Base-by-base conservation (phyloP, 2,888 invertebrate species). In the Dynastes grantii region DNA sequence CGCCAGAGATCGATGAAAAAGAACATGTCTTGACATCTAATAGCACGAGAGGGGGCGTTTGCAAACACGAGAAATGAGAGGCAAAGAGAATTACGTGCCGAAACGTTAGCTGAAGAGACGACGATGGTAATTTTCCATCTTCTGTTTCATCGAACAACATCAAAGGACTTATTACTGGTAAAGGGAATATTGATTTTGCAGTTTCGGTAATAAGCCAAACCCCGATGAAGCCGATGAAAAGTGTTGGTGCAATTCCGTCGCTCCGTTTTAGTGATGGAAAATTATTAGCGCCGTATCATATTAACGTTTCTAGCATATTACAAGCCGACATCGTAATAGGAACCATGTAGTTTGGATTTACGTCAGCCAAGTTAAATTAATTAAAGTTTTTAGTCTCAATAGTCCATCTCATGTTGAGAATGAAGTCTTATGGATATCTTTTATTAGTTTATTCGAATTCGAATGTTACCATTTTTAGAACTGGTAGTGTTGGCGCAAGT, bases 81-180 rank as follows among this genome's bases (percentile, higher is more conserved):
- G 22, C 45, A 68, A 68, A 68, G 9, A 68, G 49, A 13, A 61
- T 61, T 27, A 68, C 49, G 68, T 27, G 16, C 16, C 45, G 45
- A 22, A 37, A 22, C 22, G 29, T 11, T 3, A 9, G 2, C 68
- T 22, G 68, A 49, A 49, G 51, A 68, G 68, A 45, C 22, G 29
- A 68, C 49, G 68, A 27, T 22, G 51, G 76, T 67, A 76, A 76
- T 76, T 76, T 76, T 76, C 64, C n/a, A 76, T 76, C 76, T 76
- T 76, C 76, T 53, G 76, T 76, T 64, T 76, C 76, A 53, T 67
- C 65, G 76, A 64, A 32, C 76, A 65, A 76, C 65, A 67, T 76
- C 76, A 76, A 76, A 76, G 29, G 53, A 37, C 67, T 76, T 76
- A 76, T 76, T 67, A 67, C 67, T 68, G 51, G 45, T 16, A 37